Base-by-base conservation (phyloP, 2,797 vertebrate genomes). In the Enteromius anoplus region DNA sequence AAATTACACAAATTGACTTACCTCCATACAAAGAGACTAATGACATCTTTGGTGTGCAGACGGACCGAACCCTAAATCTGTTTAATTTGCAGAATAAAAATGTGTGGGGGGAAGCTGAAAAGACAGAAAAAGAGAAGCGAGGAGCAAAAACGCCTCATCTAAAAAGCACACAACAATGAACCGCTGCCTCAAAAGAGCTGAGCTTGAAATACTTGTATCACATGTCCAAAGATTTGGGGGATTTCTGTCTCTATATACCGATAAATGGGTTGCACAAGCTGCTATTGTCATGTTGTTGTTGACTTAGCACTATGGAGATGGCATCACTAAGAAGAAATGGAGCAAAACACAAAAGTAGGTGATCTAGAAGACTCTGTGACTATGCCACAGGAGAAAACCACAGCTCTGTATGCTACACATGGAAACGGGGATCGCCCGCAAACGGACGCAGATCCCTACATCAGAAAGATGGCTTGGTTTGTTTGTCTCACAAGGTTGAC, bases 381-480 rank as follows among this genome's bases (percentile, higher is more conserved):
- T 71, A 58, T 45, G 40, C 34, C 62, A 69, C 58, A 23, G 78
- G 60, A 34, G 69, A 82, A 75, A 86, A 84, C 58, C 79, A 82
- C 79, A 85, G 65, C 58, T 83, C 60, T 60, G 77, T 80, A 85
- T 85, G 84, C 86, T 87, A 83, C 84, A 73, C 80, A 75, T 62
- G 80, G 81, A 70, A 87, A 75, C 37, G 4, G 58, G 32, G 9
- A 55, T 51, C 21, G 53, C 66, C 53, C 8, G 26, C 60, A 80
- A 73, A 81, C 1, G 75, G 49, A 77, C 5, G 23, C 70, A 60
- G 69, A 80, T 58, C 58, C 58, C 81, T 51, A 69, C 64, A 51
- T 82, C 71, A 84, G 75, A 69, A 78, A 49, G 75, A 87, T 89
- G 88, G 88, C 88, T 87, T 89, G 79, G 53, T 70, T 85, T 71